Evolutionary conservation across 2,113 vertebrate species (phyloP), one percentile per base, ranked within the genome.

Genomic region (Zosterops lateralis): DNA sequence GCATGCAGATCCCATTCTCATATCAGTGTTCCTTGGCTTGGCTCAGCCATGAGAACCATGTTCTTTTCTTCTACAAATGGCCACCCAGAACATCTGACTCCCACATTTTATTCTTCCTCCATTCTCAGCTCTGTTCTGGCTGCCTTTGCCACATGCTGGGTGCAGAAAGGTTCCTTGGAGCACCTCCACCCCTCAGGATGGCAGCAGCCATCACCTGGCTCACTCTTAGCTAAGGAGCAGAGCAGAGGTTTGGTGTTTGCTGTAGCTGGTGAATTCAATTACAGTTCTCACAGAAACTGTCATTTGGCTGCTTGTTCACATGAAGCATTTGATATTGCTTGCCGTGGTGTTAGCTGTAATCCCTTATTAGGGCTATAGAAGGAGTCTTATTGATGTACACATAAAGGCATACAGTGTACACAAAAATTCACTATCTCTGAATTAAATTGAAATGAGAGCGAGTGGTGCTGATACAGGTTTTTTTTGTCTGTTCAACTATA

Each of bases 241-340:
- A 94, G 89, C 66, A 66, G 50, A 89, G 71, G 42, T 66, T 70
- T 58, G 58, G 31, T 86, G 84, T 80, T 88, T 87, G 57, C 75
- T 77, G 71, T 28, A 77, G 64, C 44, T 89, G 77, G 60, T 72
- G 71, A 73, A 83, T 83, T 91, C 84, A 64, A 28, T 90, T 73
- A 22, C 25, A 74, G 67, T 83, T 94, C 71, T 95, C 56, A 38
- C 60, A 88, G 64, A 56, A 92, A 17, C 77, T 95, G 78, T 77
- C 78, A 71, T 73, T 83, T 94, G 74, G 19, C 81, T 91, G 51
- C 60, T 89, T 82, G 44, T 92, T 92, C 68, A 26, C 83, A 62
- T 17, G 67, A 77, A 84, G 36, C 24, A 31, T 92, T 91, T 79
- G 56, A 31, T 93, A 65, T n/a, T 82, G 62, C 66, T 92, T 87